Evolutionary conservation across 2,113 vertebrate species (phyloP).

Genomic region (Pitta sordida): DNA sequence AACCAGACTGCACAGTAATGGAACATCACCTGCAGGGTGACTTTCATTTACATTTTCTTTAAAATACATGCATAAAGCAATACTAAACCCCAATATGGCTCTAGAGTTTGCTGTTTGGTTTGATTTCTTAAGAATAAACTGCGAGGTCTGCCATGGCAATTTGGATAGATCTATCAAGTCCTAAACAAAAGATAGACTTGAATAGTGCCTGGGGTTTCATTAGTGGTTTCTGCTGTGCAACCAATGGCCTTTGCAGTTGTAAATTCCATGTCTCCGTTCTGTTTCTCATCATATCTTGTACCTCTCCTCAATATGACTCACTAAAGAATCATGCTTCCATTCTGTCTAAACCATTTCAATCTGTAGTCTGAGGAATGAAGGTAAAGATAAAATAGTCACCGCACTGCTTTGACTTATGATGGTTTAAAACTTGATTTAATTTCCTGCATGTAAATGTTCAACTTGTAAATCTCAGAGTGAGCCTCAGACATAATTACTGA

Average conservation of each 20-base stretch:
- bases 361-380: conserved; percentile 40
- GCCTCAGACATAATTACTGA: conserved; percentile 39
- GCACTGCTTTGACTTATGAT: conserved; percentile 22
- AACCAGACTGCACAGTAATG: neutral
- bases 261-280: conserved; percentile 34
- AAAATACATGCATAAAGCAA: neutral
- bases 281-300: conserved; percentile 20
- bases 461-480: conserved; percentile 40
- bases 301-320: neutral
- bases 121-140: neutral
- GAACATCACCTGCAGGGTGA: neutral
- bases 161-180: neutral
- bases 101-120: neutral
- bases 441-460: conserved; percentile 46
- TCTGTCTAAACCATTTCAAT: conserved; percentile 22
- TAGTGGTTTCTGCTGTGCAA: conserved; percentile 10
- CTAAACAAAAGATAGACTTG: conserved; percentile 14
- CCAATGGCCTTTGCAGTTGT: neutral
- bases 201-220: conserved; percentile 6
- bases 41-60: neutral
- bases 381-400: conserved; percentile 51
- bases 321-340: conserved; percentile 31
- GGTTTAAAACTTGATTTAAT: conserved; percentile 37
- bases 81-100: neutral
- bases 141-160: neutral